Evolutionary conservation across 2,113 vertebrate species (phyloP).

Genomic region (Neopipo cinnamomea): DNA sequence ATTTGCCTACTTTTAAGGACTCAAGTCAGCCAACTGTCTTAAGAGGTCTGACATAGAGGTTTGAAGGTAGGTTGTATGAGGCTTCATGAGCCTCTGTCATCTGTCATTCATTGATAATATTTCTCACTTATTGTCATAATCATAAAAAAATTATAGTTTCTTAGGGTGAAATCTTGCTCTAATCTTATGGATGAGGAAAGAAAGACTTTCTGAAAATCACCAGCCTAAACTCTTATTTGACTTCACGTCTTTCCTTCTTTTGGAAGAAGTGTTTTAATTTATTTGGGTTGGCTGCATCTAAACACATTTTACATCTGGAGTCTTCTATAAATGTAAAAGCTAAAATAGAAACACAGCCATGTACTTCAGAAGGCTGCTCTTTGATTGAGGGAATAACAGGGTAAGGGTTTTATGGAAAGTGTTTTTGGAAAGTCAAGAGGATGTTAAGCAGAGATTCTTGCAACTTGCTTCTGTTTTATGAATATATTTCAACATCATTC

Average conservation of each 20-base stretch:
- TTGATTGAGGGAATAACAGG: neutral
- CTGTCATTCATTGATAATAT: neutral
- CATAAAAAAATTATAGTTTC: neutral
- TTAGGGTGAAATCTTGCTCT: neutral
- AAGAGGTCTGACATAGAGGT: neutral
- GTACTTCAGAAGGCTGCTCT: neutral
- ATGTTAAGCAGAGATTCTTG: neutral
- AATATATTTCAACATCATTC: neutral
- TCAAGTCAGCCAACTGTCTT: neutral
- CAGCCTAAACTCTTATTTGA: neutral
- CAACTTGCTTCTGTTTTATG: neutral
- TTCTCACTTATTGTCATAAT: neutral
- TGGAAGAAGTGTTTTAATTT: neutral
- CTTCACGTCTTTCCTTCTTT: neutral
- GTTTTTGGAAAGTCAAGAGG: neutral
- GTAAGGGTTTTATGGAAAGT: neutral
- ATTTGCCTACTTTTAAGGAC: neutral
- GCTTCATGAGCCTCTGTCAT: neutral
- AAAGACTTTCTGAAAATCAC: neutral
- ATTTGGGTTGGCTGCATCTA: neutral
- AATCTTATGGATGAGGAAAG: neutral
- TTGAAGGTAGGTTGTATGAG: neutral
- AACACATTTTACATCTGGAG: neutral
- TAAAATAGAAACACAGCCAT: neutral
- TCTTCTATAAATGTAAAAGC: neutral